Base-by-base conservation (phyloP, 2,797 vertebrate genomes). In the Antrozous pallidus region DNA sequence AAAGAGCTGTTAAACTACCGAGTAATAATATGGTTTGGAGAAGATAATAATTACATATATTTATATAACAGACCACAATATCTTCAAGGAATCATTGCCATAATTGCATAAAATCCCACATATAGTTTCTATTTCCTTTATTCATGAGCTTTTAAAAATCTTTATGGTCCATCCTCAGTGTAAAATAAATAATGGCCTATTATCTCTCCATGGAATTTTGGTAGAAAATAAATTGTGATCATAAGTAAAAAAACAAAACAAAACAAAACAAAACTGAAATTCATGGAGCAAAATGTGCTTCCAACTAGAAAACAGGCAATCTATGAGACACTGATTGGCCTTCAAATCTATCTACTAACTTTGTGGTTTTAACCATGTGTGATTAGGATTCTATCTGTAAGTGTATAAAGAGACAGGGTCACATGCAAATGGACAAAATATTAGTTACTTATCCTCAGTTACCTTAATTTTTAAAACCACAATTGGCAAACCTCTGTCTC, bases 1-100 rank as follows among this genome's bases (percentile, higher is more conserved):
- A 96, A 96, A 71, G 17, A 95, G 61, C 51, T 94, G 38, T 83
- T 95, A 93, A 82, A 95, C 22, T 69, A 75, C 90, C 78, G 69
- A 91, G 86, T 96, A 90, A 95, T 95, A 95, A 90, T 81, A 95
- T 56, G n/a, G 26, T 91, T 97, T 96, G 47, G 45, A 91, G 96
- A 97, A 93, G 77, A 92, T 89, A 86, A 54, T 84, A 91, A 63
- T 97, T 95, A 92, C 2, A 93, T 47, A 95, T 78, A 95, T 95
- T 96, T 96, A 93, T 5, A 12, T 49, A 96, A 85, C 63, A 96
- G 28, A 88, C 38, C 67, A 96, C 12, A 95, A 24, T 71, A 90
- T 36, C 88, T 96, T 78, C 75, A 97, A 95, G 69, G 79, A 96
- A 61, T 65, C 85, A 17, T 93, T 96, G 47, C 0, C 71, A 47